phyloP scores from a whole-genome alignment of 2,888 invertebrate genomes.

The Epirrhoe alternata region DNA sequence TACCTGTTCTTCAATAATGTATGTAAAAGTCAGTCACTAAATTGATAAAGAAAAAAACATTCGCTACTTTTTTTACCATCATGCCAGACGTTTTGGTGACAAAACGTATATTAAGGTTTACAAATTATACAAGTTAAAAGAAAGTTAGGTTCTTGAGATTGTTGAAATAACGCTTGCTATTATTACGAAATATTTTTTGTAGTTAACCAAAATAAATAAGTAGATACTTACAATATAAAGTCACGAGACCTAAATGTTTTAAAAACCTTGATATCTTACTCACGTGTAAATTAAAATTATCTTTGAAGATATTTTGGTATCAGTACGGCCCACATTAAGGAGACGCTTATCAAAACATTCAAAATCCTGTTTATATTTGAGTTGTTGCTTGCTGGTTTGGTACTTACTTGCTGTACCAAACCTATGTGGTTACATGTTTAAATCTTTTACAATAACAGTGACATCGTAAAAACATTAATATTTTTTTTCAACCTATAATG shows the following conservation, averaged over 20 bases:
- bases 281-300: not conserved
- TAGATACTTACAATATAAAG: not conserved
- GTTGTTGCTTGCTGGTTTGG: not conserved
- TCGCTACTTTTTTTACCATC: too few relatives aligned
- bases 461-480: too few relatives aligned
- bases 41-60: too few relatives aligned
- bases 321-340: conserved; percentile 14
- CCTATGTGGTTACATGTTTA: not conserved
- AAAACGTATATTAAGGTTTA: too few relatives aligned
- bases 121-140: too few relatives aligned
- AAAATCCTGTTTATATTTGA: conserved; percentile 9
- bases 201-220: not conserved
- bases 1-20: not conserved
- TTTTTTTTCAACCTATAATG: too few relatives aligned
- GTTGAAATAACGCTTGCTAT: too few relatives aligned
- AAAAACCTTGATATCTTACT: not conserved
- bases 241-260: conserved; percentile 1
- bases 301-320: conserved; percentile 9
- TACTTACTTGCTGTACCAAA: not conserved
- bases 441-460: too few relatives aligned
- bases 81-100: too few relatives aligned
- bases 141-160: too few relatives aligned
- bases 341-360: conserved; percentile 26
- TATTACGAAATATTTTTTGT: not conserved
- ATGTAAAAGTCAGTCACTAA: too few relatives aligned